These are phyloP conservation scores for Acyrthosiphon pisum DNA, from an alignment of 1,140 invertebrate species.

Conservation along the genomic window DNA sequence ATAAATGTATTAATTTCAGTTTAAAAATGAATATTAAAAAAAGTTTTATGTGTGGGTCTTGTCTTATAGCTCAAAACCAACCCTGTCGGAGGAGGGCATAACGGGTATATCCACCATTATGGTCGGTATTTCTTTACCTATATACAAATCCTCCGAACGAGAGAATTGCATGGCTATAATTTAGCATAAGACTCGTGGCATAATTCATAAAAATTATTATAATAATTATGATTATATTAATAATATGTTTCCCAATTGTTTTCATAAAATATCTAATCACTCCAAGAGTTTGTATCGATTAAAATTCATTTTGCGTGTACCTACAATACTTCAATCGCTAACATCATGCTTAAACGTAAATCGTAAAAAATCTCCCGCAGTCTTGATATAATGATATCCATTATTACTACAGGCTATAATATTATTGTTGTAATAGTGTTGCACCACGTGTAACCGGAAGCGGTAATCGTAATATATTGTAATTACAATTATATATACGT, in stretches of 20 bases:
- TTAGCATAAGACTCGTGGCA: too few species aligned
- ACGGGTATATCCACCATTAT: fast-evolving
- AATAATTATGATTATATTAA: not conserved
- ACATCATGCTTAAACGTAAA: not conserved
- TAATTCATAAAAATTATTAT: not conserved
- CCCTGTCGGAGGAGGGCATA: not conserved
- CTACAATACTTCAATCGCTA: not conserved
- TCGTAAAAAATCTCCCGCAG: not conserved
- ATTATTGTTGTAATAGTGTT: not conserved
- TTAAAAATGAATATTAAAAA: too few species aligned
- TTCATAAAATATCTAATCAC: not conserved
- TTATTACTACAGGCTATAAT: not conserved
- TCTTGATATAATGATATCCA: not conserved
- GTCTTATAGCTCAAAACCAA: not conserved
- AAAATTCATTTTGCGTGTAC: not conserved
- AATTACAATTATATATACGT: not conserved
- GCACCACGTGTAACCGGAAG: not conserved
- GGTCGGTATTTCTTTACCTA: not conserved
- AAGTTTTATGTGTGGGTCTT: too few species aligned
- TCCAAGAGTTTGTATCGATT: too few species aligned
- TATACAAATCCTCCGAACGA: not conserved
- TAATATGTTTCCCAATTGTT: not conserved
- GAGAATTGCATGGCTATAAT: not conserved
- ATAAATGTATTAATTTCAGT: too few species aligned
- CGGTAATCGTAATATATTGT: not conserved